Evolutionary conservation across 2,113 vertebrate genomes (phyloP).

Genomic region (Pluvianellus socialis): DNA sequence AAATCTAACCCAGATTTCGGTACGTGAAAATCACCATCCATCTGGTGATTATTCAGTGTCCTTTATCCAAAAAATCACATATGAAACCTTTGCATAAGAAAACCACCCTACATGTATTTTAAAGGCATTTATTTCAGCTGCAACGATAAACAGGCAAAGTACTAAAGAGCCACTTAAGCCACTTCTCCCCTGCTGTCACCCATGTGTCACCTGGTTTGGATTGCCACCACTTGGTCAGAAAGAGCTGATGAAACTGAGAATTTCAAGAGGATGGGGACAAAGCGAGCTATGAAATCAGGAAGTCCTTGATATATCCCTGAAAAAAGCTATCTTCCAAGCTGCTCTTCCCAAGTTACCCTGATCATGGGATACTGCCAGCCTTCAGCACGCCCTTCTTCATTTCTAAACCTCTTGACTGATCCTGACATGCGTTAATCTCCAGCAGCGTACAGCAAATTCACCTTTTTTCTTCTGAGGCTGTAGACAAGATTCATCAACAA

Average conservation of each 20-base stretch:
- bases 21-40: neutral
- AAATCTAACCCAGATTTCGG: neutral
- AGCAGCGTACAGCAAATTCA: neutral
- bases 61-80: neutral
- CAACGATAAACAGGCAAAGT: neutral
- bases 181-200: neutral
- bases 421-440: neutral
- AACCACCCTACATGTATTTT: neutral
- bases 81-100: neutral
- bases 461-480: neutral
- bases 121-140: neutral
- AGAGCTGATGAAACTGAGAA: neutral
- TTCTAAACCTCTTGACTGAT: neutral
- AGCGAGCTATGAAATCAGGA: neutral
- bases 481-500: neutral
- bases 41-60: neutral
- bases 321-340: neutral
- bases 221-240: neutral
- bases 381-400: neutral
- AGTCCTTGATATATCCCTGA: neutral
- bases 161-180: neutral
- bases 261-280: neutral
- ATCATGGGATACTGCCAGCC: neutral
- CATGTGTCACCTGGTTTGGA: neutral
- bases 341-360: neutral